phyloP scores from a whole-genome alignment of 2,113 vertebrate genomes.

The Eonycteris spelaea region DNA sequence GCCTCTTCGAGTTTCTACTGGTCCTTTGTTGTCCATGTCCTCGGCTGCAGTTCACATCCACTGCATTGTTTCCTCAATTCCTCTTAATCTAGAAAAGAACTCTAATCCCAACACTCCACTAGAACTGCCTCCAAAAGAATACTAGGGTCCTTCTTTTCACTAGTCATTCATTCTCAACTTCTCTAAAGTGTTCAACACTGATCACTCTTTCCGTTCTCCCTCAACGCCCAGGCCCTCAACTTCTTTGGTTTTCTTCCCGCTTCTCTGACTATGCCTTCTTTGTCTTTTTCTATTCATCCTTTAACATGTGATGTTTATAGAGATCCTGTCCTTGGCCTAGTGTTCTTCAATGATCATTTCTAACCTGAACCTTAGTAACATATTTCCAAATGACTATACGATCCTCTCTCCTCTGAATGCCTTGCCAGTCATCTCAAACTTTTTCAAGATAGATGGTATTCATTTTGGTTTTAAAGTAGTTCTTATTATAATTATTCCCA shows the following conservation, averaged over 20 bases:
- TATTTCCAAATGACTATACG: background rate
- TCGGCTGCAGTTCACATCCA: background rate
- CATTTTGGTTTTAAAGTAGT: constrained; percentile 32
- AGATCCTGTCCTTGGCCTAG: background rate
- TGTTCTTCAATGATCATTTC: background rate
- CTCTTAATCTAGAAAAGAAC: background rate
- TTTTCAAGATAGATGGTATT: background rate
- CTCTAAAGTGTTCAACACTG: background rate
- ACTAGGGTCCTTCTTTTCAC: background rate
- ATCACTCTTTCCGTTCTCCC: background rate
- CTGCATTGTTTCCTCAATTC: background rate
- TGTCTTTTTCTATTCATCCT: background rate
- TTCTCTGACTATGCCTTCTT: background rate
- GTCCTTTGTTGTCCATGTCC: background rate
- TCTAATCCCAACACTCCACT: background rate
- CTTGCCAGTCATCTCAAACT: background rate
- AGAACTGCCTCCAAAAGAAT: background rate
- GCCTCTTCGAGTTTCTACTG: background rate
- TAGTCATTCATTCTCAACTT: background rate
- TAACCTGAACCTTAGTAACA: background rate
- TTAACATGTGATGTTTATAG: background rate
- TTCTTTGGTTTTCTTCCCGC: background rate
- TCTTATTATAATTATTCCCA: background rate
- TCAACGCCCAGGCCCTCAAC: background rate
- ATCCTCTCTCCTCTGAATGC: background rate